Evolutionary conservation across 2,888 invertebrate species (phyloP), one percentile per base, ranked within the genome.

Genomic region (Drosophila stalkeri): DNA sequence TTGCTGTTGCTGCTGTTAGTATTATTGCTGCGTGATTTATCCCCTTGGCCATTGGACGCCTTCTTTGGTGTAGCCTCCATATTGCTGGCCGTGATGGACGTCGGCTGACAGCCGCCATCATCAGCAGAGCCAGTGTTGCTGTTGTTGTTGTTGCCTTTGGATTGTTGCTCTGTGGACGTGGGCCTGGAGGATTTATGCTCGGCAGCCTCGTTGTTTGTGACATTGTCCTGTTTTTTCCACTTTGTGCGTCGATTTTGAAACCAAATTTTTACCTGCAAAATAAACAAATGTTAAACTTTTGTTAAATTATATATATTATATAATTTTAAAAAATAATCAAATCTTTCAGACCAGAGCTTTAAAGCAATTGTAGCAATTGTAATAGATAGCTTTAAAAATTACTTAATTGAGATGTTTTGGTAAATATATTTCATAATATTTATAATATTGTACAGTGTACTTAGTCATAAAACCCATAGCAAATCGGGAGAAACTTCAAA

Each of bases 211-310:
- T 97, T 96, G 92, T 97, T 97, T 72, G 96, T 95, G 64, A 98
- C 96, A 94, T 98, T 98, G 93, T 98, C 98, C 92, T 98, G 98
- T 93, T 98, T 98, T 94, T 98, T 98, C 93, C 98, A 93, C 79
- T 93, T 93, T 69, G 93, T 93, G 65, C 93, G 91, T 27, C 93
- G 92, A 81, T 93, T 93, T 91, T 93, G 93, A 86, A 93, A 93
- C 93, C 93, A 93, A 65, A 93, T 93, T 91, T 93, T 93, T 3
- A 93, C 93, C 93, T 93, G 62, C 27, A 0, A 92, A 49, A 43
- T 12, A 27, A 41, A 20, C 0, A 23, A 33, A 3, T 11, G 14
- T 18, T 14, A 7, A 20, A 52, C 12, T 14, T 18, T 12, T 3
- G 1, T 39, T 14, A 16, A 27, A 27, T 6, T 27, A 27, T 27